Evolutionary conservation across 2,888 invertebrate genomes (phyloP).

Genomic region (Andrena praecox): DNA sequence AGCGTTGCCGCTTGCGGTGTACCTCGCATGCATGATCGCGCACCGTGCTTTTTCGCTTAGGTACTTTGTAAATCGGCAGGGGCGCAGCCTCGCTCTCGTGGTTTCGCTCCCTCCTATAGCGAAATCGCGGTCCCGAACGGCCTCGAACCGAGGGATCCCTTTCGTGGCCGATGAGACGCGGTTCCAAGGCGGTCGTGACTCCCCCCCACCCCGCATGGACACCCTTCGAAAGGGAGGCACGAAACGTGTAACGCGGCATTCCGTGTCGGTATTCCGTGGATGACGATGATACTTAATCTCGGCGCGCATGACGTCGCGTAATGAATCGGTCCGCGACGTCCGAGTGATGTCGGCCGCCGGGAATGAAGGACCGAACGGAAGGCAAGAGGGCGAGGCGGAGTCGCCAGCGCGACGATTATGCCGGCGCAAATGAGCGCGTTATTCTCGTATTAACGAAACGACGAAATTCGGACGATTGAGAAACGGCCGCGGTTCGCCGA

Average conservation of each 20-base stretch:
- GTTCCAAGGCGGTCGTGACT: no score
- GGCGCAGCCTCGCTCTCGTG: neutral
- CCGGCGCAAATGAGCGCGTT: neutral
- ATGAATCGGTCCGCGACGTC: conserved; percentile 4
- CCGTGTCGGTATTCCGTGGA: neutral
- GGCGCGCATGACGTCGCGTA: neutral
- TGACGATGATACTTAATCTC: neutral
- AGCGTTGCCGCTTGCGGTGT: conserved; percentile 25
- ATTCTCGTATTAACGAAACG: neutral
- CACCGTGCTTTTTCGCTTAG: neutral
- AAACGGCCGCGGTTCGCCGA: neutral
- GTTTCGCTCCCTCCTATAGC: neutral
- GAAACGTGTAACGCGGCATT: neutral
- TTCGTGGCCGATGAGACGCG: no score
- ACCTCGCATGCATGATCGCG: conserved; percentile 9
- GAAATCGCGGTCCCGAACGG: no score
- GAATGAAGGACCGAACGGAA: neutral
- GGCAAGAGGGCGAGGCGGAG: neutral
- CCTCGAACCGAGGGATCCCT: no score
- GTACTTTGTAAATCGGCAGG: conserved; percentile 16
- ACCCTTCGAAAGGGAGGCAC: no score
- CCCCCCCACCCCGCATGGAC: no score
- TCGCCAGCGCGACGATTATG: neutral
- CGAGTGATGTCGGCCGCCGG: neutral
- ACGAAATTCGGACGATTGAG: neutral